These are phyloP conservation scores for Bergia sp. DNA, from an alignment of 92 coral and sea anemone genomes.

Conservation along the genomic window DNA sequence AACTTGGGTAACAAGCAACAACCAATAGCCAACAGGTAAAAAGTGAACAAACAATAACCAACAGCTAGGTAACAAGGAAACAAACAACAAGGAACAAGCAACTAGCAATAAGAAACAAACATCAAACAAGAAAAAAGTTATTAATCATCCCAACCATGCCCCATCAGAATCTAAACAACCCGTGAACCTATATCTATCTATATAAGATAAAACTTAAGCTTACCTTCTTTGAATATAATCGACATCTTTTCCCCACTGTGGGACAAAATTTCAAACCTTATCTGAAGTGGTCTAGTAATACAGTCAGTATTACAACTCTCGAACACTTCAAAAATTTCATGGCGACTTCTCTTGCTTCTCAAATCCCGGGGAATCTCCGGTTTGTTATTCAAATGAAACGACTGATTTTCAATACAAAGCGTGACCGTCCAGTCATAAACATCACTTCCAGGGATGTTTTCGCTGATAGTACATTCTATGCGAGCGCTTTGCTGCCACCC, in stretches of 20 bases:
- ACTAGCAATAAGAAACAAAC: too few relatives aligned
- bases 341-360: slow-evolving; percentile 3
- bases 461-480: background rate
- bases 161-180: too few relatives aligned
- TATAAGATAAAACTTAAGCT: background rate
- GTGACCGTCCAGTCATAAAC: background rate
- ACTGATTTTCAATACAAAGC: background rate
- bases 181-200: background rate
- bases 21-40: too few relatives aligned
- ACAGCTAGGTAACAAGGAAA: too few relatives aligned
- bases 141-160: too few relatives aligned
- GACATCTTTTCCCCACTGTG: background rate
- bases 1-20: too few relatives aligned
- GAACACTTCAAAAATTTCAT: background rate
- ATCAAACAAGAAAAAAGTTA: too few relatives aligned
- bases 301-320: background rate
- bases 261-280: background rate
- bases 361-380: background rate
- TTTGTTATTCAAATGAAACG: background rate
- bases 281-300: background rate
- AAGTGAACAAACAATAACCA: too few relatives aligned
- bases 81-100: too few relatives aligned
- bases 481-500: background rate
- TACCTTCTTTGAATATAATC: slow-evolving; percentile 9
- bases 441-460: background rate